phyloP scores from a whole-genome alignment of 2,888 invertebrate genomes.

The Rambutsinella grinnellia region DNA sequence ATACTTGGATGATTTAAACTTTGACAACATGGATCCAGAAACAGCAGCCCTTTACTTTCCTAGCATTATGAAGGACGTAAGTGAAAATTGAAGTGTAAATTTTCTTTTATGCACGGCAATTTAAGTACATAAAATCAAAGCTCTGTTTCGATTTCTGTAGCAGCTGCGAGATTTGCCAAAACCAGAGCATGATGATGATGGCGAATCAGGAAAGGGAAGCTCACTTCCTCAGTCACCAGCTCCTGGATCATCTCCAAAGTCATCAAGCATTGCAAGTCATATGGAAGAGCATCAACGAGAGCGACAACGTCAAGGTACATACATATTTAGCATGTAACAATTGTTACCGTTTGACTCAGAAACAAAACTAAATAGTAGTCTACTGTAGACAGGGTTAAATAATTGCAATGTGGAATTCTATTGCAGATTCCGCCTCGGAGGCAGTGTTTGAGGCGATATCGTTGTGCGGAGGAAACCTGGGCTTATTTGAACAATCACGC shows the following conservation, averaged over 20 bases:
- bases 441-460: constrained; percentile 75
- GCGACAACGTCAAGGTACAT: constrained; percentile 37
- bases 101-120: neutral
- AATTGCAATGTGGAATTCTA: too few species aligned
- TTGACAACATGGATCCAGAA: constrained; percentile 92
- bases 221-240: constrained; percentile 91
- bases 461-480: constrained; percentile 78
- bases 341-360: neutral
- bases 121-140: constrained; percentile 4
- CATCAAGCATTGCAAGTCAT: constrained; percentile 44
- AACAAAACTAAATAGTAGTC: neutral
- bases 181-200: constrained; percentile 82
- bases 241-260: constrained; percentile 64
- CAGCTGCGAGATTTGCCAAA: constrained; percentile 44
- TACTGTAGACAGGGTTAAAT: neutral
- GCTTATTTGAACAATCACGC: constrained; percentile 70
- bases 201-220: constrained; percentile 96
- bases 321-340: neutral
- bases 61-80: constrained; percentile 60
- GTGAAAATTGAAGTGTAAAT: neutral
- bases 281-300: constrained; percentile 58
- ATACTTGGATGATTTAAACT: constrained; percentile 91
- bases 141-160: constrained; percentile 42
- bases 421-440: constrained; percentile 32
- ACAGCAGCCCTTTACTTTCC: constrained; percentile 90